phyloP scores from a whole-genome alignment of 1,140 invertebrate genomes.

The Apis laboriosa region DNA sequence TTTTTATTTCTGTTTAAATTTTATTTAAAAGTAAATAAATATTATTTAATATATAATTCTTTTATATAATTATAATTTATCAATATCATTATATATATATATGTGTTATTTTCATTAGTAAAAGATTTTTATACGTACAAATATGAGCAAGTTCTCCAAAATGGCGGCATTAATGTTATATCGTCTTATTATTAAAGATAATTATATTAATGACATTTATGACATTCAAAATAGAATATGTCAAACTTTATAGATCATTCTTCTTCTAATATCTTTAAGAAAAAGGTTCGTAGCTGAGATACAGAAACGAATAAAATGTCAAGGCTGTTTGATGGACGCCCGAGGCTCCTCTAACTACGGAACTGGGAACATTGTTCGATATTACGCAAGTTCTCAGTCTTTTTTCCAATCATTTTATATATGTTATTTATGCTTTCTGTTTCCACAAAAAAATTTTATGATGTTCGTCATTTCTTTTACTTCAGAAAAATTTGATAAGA shows the following conservation, averaged over 20 bases:
- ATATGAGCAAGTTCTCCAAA: not conserved
- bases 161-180: not conserved
- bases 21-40: too few species aligned
- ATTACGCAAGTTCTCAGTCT: slow-evolving; percentile 17
- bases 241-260: not conserved
- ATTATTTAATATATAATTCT: too few species aligned
- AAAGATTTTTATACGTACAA: too few species aligned
- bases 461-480: too few species aligned
- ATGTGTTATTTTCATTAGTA: not conserved
- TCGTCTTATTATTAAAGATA: not conserved
- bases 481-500: too few species aligned
- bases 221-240: not conserved
- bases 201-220: not conserved
- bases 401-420: not conserved
- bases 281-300: slow-evolving; percentile 6
- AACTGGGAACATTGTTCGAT: slow-evolving; percentile 1
- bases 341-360: slow-evolving; percentile 6
- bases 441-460: not conserved
- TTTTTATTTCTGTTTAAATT: too few species aligned
- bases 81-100: not conserved
- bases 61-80: not conserved
- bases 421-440: not conserved
- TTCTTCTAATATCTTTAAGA: not conserved
- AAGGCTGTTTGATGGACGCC: slow-evolving; percentile 13
- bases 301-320: slow-evolving; percentile 38